phyloP scores from a whole-genome alignment of 2,113 vertebrate species.

The Ranitomeya variabilis region DNA sequence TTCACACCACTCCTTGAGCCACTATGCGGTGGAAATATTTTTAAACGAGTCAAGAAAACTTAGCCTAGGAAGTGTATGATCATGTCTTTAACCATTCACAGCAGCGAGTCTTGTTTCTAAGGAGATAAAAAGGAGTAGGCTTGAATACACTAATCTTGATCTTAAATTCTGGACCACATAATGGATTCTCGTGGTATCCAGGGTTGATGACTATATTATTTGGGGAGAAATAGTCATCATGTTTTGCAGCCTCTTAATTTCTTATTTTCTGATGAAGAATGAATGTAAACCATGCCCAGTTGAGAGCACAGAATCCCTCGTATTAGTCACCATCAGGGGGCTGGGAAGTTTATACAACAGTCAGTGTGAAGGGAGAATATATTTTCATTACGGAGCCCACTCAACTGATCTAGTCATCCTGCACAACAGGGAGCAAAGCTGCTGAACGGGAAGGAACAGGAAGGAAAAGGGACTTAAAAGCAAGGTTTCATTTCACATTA shows the following conservation, averaged over 20 bases:
- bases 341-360: constrained; percentile 36
- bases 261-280: not conserved
- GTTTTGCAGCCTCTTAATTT: not conserved
- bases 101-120: not conserved
- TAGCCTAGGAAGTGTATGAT: no score
- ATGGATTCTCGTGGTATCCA: not conserved
- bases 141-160: not conserved
- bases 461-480: not conserved
- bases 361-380: constrained; percentile 33
- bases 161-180: not conserved
- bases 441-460: not conserved
- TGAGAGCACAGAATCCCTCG: not conserved
- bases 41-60: no score
- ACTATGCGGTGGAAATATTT: no score
- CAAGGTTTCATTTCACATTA: not conserved
- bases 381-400: constrained; percentile 35
- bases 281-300: not conserved
- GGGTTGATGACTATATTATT: not conserved
- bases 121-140: not conserved
- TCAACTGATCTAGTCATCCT: constrained; percentile 12
- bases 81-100: not conserved
- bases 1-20: no score
- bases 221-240: not conserved
- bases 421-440: constrained; percentile 3
- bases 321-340: constrained; percentile 32